Percentiles rank a stretch among this genome's conserved stretches.
These are phyloP conservation scores for Tachypleus tridentatus DNA, from an alignment of 1,140 invertebrate genomes.

Conservation along the genomic window DNA sequence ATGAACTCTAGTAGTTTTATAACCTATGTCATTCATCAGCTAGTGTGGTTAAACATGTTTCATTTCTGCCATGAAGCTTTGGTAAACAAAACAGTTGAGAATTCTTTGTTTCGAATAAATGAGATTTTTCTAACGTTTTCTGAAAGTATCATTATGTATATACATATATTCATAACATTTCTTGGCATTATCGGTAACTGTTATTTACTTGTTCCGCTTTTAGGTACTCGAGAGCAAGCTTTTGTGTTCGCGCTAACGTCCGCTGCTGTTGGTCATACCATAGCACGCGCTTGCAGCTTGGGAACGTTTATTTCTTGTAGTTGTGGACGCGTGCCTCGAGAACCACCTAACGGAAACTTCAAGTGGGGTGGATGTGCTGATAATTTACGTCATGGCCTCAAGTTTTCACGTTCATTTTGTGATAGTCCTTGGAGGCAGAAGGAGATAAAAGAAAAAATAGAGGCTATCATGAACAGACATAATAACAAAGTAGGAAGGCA, in stretches of 20 bases:
- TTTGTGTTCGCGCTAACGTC: conserved; percentile 60
- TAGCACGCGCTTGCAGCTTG: conserved; percentile 57
- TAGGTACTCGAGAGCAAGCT: conserved; percentile 67
- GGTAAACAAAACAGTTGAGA: neutral
- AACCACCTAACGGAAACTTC: conserved; percentile 44
- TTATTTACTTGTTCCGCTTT: neutral
- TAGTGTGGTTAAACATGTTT: neutral
- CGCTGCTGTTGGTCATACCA: conserved; percentile 55
- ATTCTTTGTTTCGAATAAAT: no score
- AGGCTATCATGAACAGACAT: conserved; percentile 54
- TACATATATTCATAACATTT: neutral
- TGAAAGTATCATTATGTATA: neutral
- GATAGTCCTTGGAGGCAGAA: conserved; percentile 52
- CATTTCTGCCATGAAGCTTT: neutral
- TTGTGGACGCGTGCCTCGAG: conserved; percentile 47
- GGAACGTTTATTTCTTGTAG: conserved; percentile 51
- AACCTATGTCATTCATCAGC: neutral
- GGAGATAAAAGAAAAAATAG: conserved; percentile 23
- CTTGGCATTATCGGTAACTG: conserved; percentile 7
- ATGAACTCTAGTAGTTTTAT: no score
- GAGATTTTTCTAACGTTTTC: neutral
- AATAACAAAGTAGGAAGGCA: conserved; percentile 61
- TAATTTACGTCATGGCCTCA: conserved; percentile 46
- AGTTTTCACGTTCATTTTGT: conserved; percentile 32
- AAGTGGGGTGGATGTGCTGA: conserved; percentile 60